phyloP scores from a whole-genome alignment of 2,797 vertebrate species.

The Trichosurus vulpecula region DNA sequence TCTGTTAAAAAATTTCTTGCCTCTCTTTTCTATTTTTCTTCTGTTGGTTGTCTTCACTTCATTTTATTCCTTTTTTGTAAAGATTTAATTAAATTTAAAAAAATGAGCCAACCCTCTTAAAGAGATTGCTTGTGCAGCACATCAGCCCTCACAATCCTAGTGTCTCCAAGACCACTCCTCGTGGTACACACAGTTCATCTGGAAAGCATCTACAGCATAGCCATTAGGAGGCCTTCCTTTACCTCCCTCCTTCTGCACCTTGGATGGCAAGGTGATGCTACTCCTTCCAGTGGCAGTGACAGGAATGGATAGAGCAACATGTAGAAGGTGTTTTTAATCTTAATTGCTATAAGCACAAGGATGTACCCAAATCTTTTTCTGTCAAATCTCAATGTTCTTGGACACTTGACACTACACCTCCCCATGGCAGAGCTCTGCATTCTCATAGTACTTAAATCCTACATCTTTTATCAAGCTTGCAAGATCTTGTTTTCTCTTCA shows the following conservation, averaged over 20 bases:
- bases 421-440: constrained; percentile 94
- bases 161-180: background rate
- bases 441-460: constrained; percentile 95
- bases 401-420: constrained; percentile 97
- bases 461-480: background rate
- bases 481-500: background rate
- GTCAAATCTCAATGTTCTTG: constrained; percentile 97
- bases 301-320: background rate
- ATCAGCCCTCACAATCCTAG: background rate
- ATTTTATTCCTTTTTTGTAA: background rate
- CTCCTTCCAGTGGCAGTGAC: fast-evolving
- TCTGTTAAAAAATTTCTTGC: background rate
- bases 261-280: background rate
- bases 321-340: constrained; percentile 96
- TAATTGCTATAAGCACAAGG: constrained; percentile 90
- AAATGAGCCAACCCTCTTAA: background rate
- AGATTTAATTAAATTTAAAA: constrained; percentile 62
- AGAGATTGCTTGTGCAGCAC: background rate
- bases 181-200: background rate
- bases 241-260: fast-evolving
- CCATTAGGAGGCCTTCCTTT: background rate
- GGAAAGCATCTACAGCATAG: background rate
- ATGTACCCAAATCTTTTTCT: constrained; percentile 96
- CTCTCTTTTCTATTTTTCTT: background rate
- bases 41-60: background rate